Conservation (phyloP, 2,888 invertebrate genomes). For the Limnephilus auricula region DNA sequence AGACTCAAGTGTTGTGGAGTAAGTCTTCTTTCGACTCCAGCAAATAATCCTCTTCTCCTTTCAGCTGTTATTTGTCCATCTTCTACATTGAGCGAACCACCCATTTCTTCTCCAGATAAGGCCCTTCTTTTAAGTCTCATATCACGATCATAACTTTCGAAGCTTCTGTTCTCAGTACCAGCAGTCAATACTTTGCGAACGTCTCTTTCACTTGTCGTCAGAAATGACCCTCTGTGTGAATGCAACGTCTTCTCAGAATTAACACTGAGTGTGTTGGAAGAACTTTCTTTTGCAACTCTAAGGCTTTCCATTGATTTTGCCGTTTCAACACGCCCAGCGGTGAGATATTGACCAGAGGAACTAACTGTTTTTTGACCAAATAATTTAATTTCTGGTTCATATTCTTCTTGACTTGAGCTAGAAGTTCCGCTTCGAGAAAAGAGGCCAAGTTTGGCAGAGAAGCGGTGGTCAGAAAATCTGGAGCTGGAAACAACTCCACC, state of each 20-base stretch:
- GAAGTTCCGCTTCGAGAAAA: conserved; percentile 80
- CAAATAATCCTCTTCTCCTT: conserved; percentile 82
- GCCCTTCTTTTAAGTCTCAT: conserved; percentile 78
- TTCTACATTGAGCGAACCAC: conserved; percentile 70
- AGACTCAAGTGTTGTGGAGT: conserved; percentile 83
- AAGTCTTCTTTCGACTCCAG: conserved; percentile 79
- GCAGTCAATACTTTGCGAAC: conserved; percentile 75
- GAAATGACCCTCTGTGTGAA: conserved; percentile 79
- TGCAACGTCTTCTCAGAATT: conserved; percentile 72
- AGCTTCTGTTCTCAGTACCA: conserved; percentile 78
- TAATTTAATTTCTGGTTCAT: conserved; percentile 78
- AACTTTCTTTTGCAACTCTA: conserved; percentile 77
- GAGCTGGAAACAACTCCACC: conserved; percentile 67
- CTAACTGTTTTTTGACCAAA: conserved; percentile 71
- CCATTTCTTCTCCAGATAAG: conserved; percentile 81
- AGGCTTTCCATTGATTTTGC: conserved; percentile 86
- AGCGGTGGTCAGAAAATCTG: conserved; percentile 68
- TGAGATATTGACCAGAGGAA: conserved; percentile 77
- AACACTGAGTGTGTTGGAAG: conserved; percentile 77
- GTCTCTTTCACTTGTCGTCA: conserved; percentile 83
- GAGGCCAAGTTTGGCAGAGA: conserved; percentile 77
- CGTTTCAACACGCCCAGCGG: conserved; percentile 78
- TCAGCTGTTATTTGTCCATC: conserved; percentile 78
- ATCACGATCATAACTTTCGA: conserved; percentile 79
- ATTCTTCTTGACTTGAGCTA: conserved; percentile 85